Base-by-base conservation (phyloP, 23 tunicate genomes). In the Phallusia fumigata region DNA sequence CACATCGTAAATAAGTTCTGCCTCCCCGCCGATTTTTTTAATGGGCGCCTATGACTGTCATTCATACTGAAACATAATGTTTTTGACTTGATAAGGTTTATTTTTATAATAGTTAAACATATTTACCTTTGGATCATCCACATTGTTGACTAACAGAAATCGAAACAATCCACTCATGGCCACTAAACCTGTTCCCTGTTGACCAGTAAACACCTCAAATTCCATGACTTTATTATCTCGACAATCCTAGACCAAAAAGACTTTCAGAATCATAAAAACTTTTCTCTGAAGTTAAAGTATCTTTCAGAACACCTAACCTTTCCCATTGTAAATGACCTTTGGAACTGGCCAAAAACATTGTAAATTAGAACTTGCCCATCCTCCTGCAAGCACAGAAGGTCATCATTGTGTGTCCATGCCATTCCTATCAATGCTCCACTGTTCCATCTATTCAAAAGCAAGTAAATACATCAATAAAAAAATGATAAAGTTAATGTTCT, bases 221-320 rank as follows among this genome's bases (percentile, higher is more conserved):
- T 94, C 98, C 75, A 94, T 32, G 32, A 94, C 94, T 86, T 89
- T 94, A 79, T 91, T 93, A 35, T 93, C 97, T 30, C 93, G 32
- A 47, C 93, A 88, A 80, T 93, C 97, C 92, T 88, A 30, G 80
- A 52, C 45, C 18, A 28, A 16, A 15, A n/a, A 79, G n/a, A 52
- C 28, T 13, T 19, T 28, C 36, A 6, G 10, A 35, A 77, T 74
- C 12, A 21, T 1, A 24, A 2, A 1, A 58, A 40, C n/a, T n/a
- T n/a, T n/a, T n/a, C n/a, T 40, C 5, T 10, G 10, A 40, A 40
- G 8, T 3, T 40, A 5, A 40, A n/a, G n/a, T n/a, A n/a, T n/a
- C n/a, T n/a, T n/a, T n/a, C n/a, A n/a, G 69, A 22, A 58, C 26
- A 58, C 16, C 69, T 6, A 6, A 88, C 92, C 75, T 31, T 85